Percentiles rank a stretch among this genome's conserved stretches.
Evolutionary conservation across 1,140 invertebrate genomes (phyloP).

Genomic region (Neuroterus valhalla): DNA sequence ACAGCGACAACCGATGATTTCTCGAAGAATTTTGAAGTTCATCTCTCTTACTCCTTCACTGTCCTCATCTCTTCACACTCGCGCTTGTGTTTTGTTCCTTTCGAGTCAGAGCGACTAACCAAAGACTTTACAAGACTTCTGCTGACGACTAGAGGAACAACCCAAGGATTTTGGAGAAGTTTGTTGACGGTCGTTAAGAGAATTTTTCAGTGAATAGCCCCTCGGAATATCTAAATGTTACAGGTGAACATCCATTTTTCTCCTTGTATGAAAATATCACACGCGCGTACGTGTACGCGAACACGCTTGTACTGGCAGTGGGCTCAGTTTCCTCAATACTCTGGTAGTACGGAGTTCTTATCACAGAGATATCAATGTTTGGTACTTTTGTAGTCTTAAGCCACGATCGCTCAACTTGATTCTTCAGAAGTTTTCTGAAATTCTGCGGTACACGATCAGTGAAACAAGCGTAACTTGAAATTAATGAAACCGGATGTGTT

Average conservation of each 20-base stretch:
- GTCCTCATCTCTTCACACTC: too few relatives aligned
- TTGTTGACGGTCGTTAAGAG: too few relatives aligned
- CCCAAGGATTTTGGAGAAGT: too few relatives aligned
- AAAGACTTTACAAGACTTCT: too few relatives aligned
- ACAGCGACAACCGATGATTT: too few relatives aligned
- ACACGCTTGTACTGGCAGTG: conserved; percentile 65
- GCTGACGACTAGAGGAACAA: too few relatives aligned
- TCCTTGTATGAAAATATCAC: neutral
- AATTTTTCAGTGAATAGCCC: too few relatives aligned
- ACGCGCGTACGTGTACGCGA: neutral
- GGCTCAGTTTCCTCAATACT: conserved; percentile 64
- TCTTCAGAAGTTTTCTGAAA: neutral
- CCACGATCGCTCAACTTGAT: conserved; percentile 11
- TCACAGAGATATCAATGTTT: conserved; percentile 68
- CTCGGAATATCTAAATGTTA: neutral
- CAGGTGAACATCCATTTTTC: neutral
- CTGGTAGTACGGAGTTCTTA: conserved; percentile 65
- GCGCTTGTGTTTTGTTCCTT: too few relatives aligned
- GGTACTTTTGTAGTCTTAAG: conserved; percentile 44
- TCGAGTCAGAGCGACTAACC: too few relatives aligned
- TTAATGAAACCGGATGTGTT: neutral
- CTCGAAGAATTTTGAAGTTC: too few relatives aligned
- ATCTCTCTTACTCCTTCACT: too few relatives aligned
- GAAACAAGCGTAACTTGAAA: conserved; percentile 6
- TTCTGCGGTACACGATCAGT: neutral